Evolutionary conservation across 2,888 invertebrate genomes (phyloP).

Genomic region (Pseudococcus jackbeardsleyi): DNA sequence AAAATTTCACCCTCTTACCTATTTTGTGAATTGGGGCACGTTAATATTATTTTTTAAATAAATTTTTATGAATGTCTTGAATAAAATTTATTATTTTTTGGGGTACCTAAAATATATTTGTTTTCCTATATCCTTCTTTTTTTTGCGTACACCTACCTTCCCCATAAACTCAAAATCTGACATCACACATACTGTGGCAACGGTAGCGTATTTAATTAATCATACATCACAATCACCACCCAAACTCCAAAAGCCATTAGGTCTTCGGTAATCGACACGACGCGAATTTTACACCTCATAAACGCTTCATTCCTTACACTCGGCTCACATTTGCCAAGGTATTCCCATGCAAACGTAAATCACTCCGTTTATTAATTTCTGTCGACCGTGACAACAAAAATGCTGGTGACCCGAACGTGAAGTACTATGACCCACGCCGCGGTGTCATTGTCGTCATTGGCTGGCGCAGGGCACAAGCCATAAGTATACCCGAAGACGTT

Average conservation of each 20-base stretch:
- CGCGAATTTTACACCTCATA: background rate
- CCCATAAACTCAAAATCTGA: too few relatives aligned
- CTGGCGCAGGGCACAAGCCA: background rate
- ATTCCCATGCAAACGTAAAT: background rate
- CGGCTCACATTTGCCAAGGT: too few relatives aligned
- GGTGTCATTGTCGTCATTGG: background rate
- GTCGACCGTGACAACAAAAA: slow-evolving; percentile 27
- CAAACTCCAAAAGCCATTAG: background rate
- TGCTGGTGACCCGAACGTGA: slow-evolving; percentile 4
- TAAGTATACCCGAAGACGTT: background rate
- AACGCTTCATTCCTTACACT: background rate
- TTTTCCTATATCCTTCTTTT: too few relatives aligned
- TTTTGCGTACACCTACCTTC: too few relatives aligned
- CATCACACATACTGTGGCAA: too few relatives aligned
- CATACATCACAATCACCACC: background rate
- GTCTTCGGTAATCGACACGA: background rate
- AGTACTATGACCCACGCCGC: slow-evolving; percentile 14
- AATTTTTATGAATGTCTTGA: too few relatives aligned
- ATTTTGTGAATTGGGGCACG: too few relatives aligned
- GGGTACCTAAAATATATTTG: too few relatives aligned
- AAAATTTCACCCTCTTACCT: too few relatives aligned
- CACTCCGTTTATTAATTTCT: slow-evolving; percentile 13
- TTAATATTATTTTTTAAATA: too few relatives aligned
- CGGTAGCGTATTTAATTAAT: too few relatives aligned
- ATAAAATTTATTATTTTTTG: too few relatives aligned